Evolutionary conservation across 2,888 invertebrate genomes (phyloP).

Genomic region (Hecatera dysodea): DNA sequence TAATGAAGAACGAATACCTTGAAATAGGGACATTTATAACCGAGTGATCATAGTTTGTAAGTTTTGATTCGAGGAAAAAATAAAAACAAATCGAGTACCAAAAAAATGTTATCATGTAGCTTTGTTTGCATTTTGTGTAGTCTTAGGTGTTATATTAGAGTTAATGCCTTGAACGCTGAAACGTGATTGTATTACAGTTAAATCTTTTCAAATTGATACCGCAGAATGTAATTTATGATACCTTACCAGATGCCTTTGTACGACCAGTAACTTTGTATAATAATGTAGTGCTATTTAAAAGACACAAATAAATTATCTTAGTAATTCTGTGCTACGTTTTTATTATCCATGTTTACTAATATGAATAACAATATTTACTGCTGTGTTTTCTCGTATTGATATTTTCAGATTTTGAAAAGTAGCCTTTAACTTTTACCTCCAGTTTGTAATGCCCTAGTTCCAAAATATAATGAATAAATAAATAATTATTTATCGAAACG

Average conservation of each 20-base stretch:
- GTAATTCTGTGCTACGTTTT: slow-evolving; percentile 33
- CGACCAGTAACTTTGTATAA: slow-evolving; percentile 41
- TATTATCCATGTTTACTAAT: slow-evolving; percentile 11
- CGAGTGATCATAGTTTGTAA: slow-evolving; percentile 48
- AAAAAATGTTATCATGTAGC: slow-evolving; percentile 68
- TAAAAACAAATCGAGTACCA: slow-evolving; percentile 46
- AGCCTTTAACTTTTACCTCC: not conserved
- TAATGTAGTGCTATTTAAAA: slow-evolving; percentile 50
- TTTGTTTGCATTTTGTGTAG: slow-evolving; percentile 70
- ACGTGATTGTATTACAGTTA: slow-evolving; percentile 13
- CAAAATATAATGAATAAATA: not conserved
- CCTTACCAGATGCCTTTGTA: slow-evolving; percentile 58
- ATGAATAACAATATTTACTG: slow-evolving; percentile 1
- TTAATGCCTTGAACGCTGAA: slow-evolving; percentile 42
- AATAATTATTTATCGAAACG: not conserved
- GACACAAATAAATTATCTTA: slow-evolving; percentile 53
- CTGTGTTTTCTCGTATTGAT: slow-evolving; percentile 5
- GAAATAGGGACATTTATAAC: slow-evolving; percentile 19
- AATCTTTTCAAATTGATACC: slow-evolving; percentile 22
- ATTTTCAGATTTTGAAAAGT: not conserved
- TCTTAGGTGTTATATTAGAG: slow-evolving; percentile 59
- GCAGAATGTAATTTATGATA: slow-evolving; percentile 25
- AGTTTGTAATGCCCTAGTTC: not conserved
- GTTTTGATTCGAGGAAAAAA: slow-evolving; percentile 49
- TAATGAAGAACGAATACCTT: slow-evolving; percentile 23